Percentiles rank a stretch among this genome's conserved stretches.
Evolutionary conservation across 35 echinoderm and acorn worm species (phyloP).

Genomic region (Amphiura filiformis): DNA sequence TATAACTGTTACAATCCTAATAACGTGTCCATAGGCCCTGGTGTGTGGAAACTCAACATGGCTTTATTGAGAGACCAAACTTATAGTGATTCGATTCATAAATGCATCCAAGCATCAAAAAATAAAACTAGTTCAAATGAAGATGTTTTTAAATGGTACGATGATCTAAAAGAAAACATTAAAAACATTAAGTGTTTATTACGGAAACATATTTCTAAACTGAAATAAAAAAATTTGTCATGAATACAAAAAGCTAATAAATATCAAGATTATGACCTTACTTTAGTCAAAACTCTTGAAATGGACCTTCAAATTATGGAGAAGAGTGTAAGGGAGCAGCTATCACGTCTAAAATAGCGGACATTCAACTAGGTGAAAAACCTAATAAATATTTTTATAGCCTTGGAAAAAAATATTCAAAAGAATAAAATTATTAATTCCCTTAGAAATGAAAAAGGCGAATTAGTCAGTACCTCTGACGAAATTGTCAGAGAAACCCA

Average conservation of each 20-base stretch:
- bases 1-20: not conserved
- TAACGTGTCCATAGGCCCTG: not conserved
- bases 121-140: not conserved
- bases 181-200: not conserved
- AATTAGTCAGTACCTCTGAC: not conserved
- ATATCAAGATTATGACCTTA: not conserved
- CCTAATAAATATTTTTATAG: not conserved
- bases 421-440: not conserved
- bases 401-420: not conserved
- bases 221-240: not conserved
- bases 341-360: not conserved
- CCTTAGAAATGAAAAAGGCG: not conserved
- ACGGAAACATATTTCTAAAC: not conserved
- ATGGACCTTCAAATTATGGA: not conserved
- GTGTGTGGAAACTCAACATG: not conserved
- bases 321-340: not conserved
- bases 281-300: not conserved
- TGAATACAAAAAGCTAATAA: not conserved
- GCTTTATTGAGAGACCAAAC: not conserved
- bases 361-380: not conserved
- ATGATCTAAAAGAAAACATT: not conserved
- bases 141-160: not conserved
- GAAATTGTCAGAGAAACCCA: not conserved
- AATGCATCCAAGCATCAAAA: not conserved
- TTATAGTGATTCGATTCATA: not conserved